Base-by-base conservation (phyloP, 2,888 invertebrate species). In the Diaprepes abbreviatus region DNA sequence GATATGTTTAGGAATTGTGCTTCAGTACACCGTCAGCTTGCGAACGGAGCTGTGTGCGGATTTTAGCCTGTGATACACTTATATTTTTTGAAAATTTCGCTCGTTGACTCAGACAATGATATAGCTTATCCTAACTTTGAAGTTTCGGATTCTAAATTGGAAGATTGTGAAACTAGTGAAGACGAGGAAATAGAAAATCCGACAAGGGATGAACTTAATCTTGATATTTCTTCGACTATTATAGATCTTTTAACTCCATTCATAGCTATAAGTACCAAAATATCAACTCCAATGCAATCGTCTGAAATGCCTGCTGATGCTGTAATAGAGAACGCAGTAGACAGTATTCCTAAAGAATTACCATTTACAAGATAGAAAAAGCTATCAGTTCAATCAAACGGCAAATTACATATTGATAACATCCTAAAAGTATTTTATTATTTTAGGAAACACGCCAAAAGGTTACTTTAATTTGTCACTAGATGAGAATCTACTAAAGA, bases 61-160 rank as follows among this genome's bases (percentile, higher is more conserved):
- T n/a, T n/a, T n/a, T n/a, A n/a, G n/a, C n/a, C n/a, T n/a, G n/a
- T n/a, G n/a, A n/a, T n/a, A n/a, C n/a, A n/a, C n/a, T 35, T 54
- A 60, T 24, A 54, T 62, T 60, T 16, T 12, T 19, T 36, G 50
- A 67, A 62, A 40, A 43, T 67, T 55, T n/a, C 54, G 12, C 35
- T 24, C 9, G 67, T 62, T 67, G 55, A 72, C 58, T 69, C 68
- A n/a, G n/a, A n/a, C n/a, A n/a, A n/a, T n/a, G n/a, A n/a, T n/a
- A n/a, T n/a, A n/a, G n/a, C n/a, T n/a, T n/a, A n/a, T n/a, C n/a
- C n/a, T n/a, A n/a, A n/a, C n/a, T n/a, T n/a, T n/a, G n/a, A n/a
- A n/a, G n/a, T n/a, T n/a, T n/a, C n/a, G n/a, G n/a, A n/a, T n/a
- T n/a, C n/a, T n/a, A n/a, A n/a, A n/a, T n/a, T n/a, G n/a, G n/a